A percentile compares a stretch with the other conserved stretches of the same genome.
These are phyloP conservation scores for Musca vetustissima DNA, from an alignment of 1,140 invertebrate species.

Conservation along the genomic window DNA sequence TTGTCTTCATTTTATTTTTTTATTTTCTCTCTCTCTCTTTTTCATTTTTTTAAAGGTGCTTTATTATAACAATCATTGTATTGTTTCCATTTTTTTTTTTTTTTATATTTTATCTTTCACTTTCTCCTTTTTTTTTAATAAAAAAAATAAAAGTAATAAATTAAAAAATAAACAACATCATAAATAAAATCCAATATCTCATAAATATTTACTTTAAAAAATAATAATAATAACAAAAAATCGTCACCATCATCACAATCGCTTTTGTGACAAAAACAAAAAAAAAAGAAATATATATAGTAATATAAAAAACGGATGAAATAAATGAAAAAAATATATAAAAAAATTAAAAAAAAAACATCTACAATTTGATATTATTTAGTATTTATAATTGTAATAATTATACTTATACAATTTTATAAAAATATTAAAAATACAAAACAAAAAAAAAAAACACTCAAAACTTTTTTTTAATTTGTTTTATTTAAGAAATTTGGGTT, in stretches of 20 bases:
- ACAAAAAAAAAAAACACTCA: too few relatives aligned
- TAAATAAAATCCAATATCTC: too few relatives aligned
- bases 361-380: slow-evolving; percentile 24
- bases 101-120: not conserved
- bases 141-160: slow-evolving; percentile 1
- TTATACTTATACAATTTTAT: slow-evolving; percentile 25
- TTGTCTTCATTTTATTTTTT: not conserved
- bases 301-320: too few relatives aligned
- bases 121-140: slow-evolving; percentile 3
- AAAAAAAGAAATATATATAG: too few relatives aligned
- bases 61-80: not conserved
- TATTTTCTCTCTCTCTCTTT: too few relatives aligned
- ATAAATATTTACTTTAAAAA: slow-evolving; percentile 11
- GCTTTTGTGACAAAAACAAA: too few relatives aligned
- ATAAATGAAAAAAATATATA: too few relatives aligned
- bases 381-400: slow-evolving; percentile 24
- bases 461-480: too few relatives aligned
- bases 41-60: not conserved
- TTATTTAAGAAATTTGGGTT: not conserved
- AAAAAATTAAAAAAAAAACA: not conserved
- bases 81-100: slow-evolving; percentile 1
- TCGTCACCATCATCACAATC: not conserved
- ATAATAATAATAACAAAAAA: not conserved
- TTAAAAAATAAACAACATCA: not conserved
- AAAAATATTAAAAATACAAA: slow-evolving; percentile 14